Conservation (phyloP, 1,140 invertebrate species). For the Fopius arisanus region DNA sequence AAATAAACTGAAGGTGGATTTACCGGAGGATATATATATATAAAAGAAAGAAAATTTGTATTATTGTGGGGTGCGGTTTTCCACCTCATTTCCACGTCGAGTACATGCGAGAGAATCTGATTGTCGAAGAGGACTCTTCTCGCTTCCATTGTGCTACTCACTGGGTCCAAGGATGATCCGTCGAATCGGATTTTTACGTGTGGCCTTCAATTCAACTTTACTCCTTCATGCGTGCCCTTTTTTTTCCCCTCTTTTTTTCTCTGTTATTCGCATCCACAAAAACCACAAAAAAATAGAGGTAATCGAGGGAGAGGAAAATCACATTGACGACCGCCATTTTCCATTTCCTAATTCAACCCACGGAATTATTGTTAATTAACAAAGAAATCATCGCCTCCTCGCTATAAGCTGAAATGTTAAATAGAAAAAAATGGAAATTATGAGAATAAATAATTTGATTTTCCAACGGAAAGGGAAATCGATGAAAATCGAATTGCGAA, state of each 20-base stretch:
- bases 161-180: constrained; percentile 47
- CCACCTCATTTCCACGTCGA: constrained; percentile 60
- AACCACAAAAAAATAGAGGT: background rate
- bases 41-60: background rate
- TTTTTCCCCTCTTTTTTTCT: background rate
- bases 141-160: constrained; percentile 44
- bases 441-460: no score
- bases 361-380: no score
- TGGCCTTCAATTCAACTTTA: constrained; percentile 7
- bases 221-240: background rate
- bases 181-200: constrained; percentile 55
- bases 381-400: no score
- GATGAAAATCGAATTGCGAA: no score
- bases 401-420: no score
- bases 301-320: background rate
- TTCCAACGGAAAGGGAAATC: no score
- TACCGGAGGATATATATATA: background rate
- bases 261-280: no score
- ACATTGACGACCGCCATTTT: no score
- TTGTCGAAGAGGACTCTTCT: constrained; percentile 46
- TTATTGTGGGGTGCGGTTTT: constrained; percentile 52
- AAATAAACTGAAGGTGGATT: constrained; percentile 33
- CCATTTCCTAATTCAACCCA: no score
- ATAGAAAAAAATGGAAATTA: no score
- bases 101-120: constrained; percentile 47